Evolutionary conservation across 1,140 invertebrate genomes (phyloP).

Genomic region (Drosophila bipectinata): DNA sequence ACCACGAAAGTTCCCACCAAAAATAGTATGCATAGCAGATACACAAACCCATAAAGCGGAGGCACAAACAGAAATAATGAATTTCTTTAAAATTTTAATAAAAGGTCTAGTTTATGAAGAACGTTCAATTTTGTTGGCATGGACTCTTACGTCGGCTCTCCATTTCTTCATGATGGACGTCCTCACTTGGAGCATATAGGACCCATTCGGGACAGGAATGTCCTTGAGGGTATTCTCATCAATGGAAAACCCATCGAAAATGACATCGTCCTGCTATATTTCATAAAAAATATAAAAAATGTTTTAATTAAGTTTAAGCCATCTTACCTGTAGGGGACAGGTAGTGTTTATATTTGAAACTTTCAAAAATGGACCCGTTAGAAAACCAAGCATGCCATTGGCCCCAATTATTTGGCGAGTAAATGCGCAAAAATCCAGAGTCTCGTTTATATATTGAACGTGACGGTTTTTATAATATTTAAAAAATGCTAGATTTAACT

Average conservation of each 20-base stretch:
- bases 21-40: too few relatives aligned
- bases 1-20: too few relatives aligned
- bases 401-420: neutral
- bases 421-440: constrained; percentile 10
- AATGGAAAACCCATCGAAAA: constrained; percentile 25
- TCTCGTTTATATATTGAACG: constrained; percentile 29
- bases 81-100: neutral
- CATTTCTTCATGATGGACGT: constrained; percentile 30
- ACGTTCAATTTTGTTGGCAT: constrained; percentile 9
- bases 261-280: neutral
- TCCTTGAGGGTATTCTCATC: constrained; percentile 44
- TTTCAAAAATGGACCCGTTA: constrained; percentile 11
- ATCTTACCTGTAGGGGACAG: constrained; percentile 18
- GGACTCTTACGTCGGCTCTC: constrained; percentile 24
- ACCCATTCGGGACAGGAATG: constrained; percentile 47
- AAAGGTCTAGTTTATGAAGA: constrained; percentile 1
- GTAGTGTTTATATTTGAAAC: constrained; percentile 15
- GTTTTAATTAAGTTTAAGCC: too few relatives aligned
- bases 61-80: too few relatives aligned
- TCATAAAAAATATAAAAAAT: neutral
- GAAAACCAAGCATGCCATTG: constrained; percentile 10
- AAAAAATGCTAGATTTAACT: neutral
- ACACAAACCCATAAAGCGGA: too few relatives aligned
- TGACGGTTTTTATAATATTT: constrained; percentile 1
- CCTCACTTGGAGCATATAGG: constrained; percentile 38